Conservation (phyloP, 2,113 vertebrate genomes). For the Orcinus orca region DNA sequence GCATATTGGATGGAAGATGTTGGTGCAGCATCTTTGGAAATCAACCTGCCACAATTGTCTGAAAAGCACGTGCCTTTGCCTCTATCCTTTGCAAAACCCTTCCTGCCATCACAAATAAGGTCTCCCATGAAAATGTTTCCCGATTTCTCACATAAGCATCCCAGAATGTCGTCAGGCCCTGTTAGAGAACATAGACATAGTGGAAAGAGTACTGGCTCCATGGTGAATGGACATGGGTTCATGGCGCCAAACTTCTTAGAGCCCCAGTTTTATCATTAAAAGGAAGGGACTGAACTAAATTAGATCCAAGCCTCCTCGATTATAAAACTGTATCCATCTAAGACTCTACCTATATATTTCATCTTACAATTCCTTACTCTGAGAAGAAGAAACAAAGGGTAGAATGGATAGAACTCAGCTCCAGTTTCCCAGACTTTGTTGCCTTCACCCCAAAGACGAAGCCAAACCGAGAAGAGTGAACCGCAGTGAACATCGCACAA, state of each 20-base stretch:
- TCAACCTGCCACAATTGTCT: not conserved
- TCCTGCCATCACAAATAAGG: not conserved
- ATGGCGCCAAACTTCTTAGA: not conserved
- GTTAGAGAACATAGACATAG: not conserved
- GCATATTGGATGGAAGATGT: not conserved
- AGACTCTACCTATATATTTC: not conserved
- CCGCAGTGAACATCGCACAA: rapidly evolving
- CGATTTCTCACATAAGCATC: rapidly evolving
- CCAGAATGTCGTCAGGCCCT: rapidly evolving
- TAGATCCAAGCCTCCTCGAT: not conserved
- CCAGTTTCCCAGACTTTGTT: not conserved
- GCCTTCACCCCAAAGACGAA: not conserved
- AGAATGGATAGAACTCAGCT: not conserved
- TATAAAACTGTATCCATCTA: not conserved
- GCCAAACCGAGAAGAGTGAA: not conserved
- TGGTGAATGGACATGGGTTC: rapidly evolving
- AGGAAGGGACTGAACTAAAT: not conserved
- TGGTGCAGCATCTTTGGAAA: not conserved
- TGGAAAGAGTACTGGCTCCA: not conserved
- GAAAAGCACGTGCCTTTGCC: not conserved
- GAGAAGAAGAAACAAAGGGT: not conserved
- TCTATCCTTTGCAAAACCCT: not conserved
- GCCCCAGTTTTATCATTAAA: not conserved
- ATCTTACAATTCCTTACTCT: not conserved
- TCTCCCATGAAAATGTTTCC: not conserved